Evolutionary conservation across 1,140 invertebrate species (phyloP).

Genomic region (Neuroterus valhalla): DNA sequence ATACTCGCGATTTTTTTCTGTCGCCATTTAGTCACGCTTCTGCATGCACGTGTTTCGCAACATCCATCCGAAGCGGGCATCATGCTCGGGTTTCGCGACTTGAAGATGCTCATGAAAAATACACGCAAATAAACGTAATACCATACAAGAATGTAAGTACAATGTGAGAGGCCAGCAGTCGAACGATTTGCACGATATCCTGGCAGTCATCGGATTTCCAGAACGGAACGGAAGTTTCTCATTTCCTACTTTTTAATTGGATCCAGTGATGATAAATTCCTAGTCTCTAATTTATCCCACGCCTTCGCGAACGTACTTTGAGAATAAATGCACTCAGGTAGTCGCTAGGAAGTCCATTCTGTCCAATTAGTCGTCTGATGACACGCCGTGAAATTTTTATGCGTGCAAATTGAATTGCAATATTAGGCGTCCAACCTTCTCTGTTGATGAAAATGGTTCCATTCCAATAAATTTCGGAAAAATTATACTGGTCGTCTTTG

Average conservation of each 20-base stretch:
- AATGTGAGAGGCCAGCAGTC: not conserved
- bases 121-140: conserved; percentile 21
- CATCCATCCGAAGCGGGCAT: conserved; percentile 2
- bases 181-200: conserved; percentile 28
- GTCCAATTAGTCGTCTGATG: conserved; percentile 53
- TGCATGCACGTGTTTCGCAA: conserved; percentile 18
- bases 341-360: conserved; percentile 44
- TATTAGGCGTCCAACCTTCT: no score
- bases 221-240: conserved; percentile 71
- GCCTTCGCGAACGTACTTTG: conserved; percentile 51
- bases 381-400: conserved; percentile 27
- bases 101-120: not conserved
- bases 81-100: conserved; percentile 11
- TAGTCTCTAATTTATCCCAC: conserved; percentile 64
- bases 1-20: conserved; percentile 30
- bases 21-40: conserved; percentile 22
- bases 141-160: not conserved
- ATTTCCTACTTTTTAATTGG: conserved; percentile 72
- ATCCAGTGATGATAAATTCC: conserved; percentile 66
- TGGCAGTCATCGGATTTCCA: conserved; percentile 60
- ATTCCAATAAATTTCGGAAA: no score
- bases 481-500: no score
- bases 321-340: conserved; percentile 55
- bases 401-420: no score
- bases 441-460: no score